phyloP scores from a whole-genome alignment of 2,797 vertebrate species.

The Avahi laniger region DNA sequence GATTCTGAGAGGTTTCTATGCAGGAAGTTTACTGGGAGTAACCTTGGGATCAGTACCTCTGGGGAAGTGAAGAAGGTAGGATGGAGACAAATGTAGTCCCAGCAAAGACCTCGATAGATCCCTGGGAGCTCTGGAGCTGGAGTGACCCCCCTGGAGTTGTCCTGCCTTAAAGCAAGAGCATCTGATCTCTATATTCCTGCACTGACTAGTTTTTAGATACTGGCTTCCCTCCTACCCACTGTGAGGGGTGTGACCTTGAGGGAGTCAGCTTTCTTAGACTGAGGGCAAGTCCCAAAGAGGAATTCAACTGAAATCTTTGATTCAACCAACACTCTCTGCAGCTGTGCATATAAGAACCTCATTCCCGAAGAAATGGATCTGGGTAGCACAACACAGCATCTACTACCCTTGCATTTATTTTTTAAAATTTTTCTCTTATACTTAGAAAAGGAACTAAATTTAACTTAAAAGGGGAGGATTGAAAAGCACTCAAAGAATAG shows the following conservation, averaged over 20 bases:
- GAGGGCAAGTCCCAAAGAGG: background rate
- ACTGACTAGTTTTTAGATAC: background rate
- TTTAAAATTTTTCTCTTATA: background rate
- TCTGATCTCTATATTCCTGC: background rate
- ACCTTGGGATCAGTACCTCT: background rate
- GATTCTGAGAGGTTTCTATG: background rate
- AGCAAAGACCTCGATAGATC: background rate
- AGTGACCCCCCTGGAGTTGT: background rate
- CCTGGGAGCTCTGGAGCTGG: background rate
- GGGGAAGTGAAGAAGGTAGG: background rate
- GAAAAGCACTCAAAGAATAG: background rate
- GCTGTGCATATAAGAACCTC: too few relatives aligned
- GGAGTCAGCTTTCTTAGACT: background rate
- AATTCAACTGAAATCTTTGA: background rate
- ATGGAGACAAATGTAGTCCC: fast-evolving
- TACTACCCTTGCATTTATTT: background rate
- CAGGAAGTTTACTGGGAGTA: background rate
- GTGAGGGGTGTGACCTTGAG: background rate
- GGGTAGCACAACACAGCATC: too few relatives aligned
- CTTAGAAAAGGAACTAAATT: background rate
- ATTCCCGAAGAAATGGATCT: background rate
- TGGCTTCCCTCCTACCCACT: background rate
- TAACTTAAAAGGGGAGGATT: background rate
- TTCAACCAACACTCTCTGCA: fast-evolving
- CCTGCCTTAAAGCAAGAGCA: background rate